Evolutionary conservation across 2,113 vertebrate species (phyloP), one percentile per base, ranked within the genome.

Genomic region (Enhydra lutris): DNA sequence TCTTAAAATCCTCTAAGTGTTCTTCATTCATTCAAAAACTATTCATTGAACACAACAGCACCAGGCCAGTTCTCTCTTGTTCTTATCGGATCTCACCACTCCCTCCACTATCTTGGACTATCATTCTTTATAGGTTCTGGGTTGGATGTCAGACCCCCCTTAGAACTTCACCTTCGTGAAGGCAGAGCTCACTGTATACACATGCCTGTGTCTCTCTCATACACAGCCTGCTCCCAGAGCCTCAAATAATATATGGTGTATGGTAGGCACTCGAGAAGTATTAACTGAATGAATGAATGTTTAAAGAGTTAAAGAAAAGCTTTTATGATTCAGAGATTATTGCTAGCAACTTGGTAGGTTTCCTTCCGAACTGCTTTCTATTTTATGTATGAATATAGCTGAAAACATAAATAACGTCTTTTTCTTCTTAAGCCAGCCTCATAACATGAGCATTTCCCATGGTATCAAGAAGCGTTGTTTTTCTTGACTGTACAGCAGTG

Each of bases 21-120:
- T 88, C 59, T 86, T 59, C 17, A 18, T 78, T 88, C 67, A 52
- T 39, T 82, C 61, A 69, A 42, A 45, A 42, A 42, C 31, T 20
- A 7, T 7, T 74, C 29, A 3, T 1, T 7, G 63, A n/a, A 7
- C 4, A 2, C 8, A 12, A 8, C 36, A 3, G 29, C 9, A 1
- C 31, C 7, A 1, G 61, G 18, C 42, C 20, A 1, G 12, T 0
- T 71, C 67, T 84, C 21, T 12, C 45, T n/a, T 18, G 8, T 6
- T 39, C 20, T 21, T 26, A 7, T 55, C 4, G 0, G 3, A 6
- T 13, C 50, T 83, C 12, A 0, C 0, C 12, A 31, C 5, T 47
- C 14, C 39, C 55, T 17, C 63, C 36, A 1, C 73, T 0, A 0
- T 4, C 26, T 71, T 61, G 0, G 23, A n/a, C 3, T 4, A 7